These are phyloP conservation scores for Synanthedon tipuliformis DNA, from an alignment of 2,888 invertebrate genomes.

Conservation along the genomic window DNA sequence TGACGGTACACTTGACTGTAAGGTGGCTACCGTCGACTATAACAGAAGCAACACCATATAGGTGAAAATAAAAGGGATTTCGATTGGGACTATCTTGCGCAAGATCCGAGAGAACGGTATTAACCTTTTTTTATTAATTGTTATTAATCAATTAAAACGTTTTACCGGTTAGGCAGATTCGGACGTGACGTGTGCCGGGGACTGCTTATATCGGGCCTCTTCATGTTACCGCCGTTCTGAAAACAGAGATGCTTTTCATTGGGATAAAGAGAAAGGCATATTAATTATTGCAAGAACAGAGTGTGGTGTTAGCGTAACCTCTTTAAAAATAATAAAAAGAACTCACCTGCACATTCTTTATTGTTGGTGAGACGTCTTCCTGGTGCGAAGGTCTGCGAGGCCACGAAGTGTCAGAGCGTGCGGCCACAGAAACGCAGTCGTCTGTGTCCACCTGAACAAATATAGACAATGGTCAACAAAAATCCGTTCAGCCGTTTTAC, in stretches of 20 bases:
- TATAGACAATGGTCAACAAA: no score
- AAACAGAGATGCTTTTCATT: no score
- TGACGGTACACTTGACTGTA: no score
- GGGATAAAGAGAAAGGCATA: no score
- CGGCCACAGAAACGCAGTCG: constrained; percentile 75
- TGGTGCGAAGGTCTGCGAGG: constrained; percentile 60
- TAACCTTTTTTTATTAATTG: no score
- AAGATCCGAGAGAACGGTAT: no score
- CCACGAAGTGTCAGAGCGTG: constrained; percentile 81
- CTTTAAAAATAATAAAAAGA: neutral
- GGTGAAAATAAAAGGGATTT: no score
- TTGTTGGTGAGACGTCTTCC: constrained; percentile 31
- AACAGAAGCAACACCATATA: no score
- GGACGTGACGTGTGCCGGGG: constrained; percentile 44
- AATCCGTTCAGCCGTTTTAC: no score
- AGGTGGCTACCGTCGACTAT: no score
- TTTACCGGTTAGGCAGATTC: constrained; percentile 37
- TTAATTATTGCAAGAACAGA: no score
- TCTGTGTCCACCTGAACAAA: constrained; percentile 67
- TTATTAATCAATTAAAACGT: neutral
- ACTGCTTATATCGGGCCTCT: constrained; percentile 39
- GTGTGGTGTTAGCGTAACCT: neutral
- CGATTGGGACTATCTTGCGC: no score
- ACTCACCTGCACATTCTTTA: constrained; percentile 17
- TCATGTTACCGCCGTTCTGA: constrained; percentile 25